Percentiles rank a stretch among this genome's conserved stretches.
Conservation (phyloP, 1,140 invertebrate genomes). For the Zophobas atratus region DNA sequence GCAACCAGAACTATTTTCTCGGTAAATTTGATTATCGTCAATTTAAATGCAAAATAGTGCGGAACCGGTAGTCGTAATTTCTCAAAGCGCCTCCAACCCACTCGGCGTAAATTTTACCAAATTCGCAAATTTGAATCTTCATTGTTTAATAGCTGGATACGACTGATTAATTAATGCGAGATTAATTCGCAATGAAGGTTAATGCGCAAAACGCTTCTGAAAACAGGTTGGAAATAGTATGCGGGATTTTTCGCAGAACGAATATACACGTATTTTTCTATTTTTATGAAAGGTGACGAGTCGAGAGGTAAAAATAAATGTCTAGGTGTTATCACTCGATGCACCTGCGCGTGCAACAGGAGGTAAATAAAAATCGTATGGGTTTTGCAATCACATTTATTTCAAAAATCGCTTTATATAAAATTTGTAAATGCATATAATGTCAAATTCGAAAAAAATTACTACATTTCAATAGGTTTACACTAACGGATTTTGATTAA, state of each 20-base stretch:
- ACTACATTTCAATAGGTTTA: no score
- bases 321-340: no score
- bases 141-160: background rate
- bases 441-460: background rate
- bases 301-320: no score
- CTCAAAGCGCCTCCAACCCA: background rate
- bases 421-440: constrained; percentile 28
- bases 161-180: background rate
- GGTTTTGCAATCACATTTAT: constrained; percentile 2
- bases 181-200: background rate
- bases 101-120: background rate
- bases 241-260: no score
- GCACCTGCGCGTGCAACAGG: background rate
- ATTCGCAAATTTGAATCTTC: background rate
- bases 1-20: no score
- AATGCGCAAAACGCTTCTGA: background rate
- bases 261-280: no score
- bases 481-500: no score
- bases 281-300: no score
- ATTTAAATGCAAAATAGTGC: no score
- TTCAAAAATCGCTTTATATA: constrained; percentile 14
- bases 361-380: background rate
- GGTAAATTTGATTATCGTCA: no score
- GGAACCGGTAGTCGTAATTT: no score
- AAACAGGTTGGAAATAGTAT: background rate